A percentile compares a stretch with the other conserved stretches of the same genome.
Conservation (phyloP, 2,797 vertebrate species). For the Varecia variegata region DNA sequence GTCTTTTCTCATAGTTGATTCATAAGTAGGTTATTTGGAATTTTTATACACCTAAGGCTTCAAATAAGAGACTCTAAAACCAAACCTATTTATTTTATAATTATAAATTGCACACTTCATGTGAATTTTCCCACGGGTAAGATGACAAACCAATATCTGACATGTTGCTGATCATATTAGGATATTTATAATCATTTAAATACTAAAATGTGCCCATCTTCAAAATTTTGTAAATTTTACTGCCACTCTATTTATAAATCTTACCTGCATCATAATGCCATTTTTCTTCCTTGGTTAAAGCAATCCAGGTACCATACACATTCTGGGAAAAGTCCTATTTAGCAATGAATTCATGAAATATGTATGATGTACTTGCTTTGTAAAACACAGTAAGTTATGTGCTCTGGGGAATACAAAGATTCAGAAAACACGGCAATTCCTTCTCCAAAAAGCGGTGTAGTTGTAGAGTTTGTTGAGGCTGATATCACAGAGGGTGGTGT, state of each 20-base stretch:
- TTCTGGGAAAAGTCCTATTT: not conserved
- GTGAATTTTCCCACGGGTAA: not conserved
- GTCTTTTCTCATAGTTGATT: not conserved
- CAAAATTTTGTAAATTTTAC: not conserved
- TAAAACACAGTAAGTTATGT: not conserved
- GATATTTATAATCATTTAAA: not conserved
- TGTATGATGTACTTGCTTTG: not conserved
- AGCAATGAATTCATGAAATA: not conserved
- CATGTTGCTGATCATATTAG: not conserved
- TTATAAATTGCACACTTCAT: not conserved
- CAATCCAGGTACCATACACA: not conserved
- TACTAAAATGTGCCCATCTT: not conserved
- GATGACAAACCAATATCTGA: not conserved
- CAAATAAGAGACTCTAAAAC: not conserved
- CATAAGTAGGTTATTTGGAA: not conserved
- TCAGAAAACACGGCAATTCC: not conserved
- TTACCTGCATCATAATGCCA: not conserved
- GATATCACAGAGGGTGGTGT: rapidly evolving
- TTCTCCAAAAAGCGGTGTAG: not conserved
- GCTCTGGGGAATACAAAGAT: not conserved
- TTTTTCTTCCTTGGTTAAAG: not conserved
- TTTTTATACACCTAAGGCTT: not conserved
- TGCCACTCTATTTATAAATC: not conserved
- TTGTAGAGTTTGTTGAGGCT: not conserved
- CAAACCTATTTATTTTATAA: not conserved